A percentile compares a stretch with the other conserved stretches of the same genome.
Evolutionary conservation across 2,888 invertebrate genomes (phyloP).

Genomic region (Chalcosyrphus nemorum): DNA sequence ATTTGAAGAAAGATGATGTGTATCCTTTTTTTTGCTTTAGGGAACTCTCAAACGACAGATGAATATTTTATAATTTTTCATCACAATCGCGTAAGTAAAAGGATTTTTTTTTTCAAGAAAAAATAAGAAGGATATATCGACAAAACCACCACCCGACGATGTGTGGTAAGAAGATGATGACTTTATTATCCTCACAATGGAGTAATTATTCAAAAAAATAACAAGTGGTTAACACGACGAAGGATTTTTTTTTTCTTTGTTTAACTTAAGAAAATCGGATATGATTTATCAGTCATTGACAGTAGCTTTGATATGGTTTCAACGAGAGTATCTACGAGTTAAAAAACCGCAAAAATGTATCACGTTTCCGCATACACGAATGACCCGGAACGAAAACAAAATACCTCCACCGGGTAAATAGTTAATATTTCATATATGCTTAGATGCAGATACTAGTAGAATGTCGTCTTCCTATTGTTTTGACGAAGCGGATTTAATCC

Average conservation of each 20-base stretch:
- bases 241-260: conserved; percentile 26
- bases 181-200: conserved; percentile 46
- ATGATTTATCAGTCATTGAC: conserved; percentile 2
- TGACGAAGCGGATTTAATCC: conserved; percentile 52
- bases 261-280: not conserved
- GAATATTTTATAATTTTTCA: conserved; percentile 32
- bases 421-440: conserved; percentile 43
- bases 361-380: conserved; percentile 8
- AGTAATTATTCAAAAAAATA: conserved; percentile 37
- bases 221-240: not conserved
- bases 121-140: not conserved
- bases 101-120: not conserved
- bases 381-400: conserved; percentile 41
- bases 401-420: not conserved
- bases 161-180: conserved; percentile 19
- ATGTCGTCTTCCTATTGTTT: not conserved
- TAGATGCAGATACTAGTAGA: conserved; percentile 2
- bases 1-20: not conserved
- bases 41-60: conserved; percentile 17
- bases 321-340: not conserved
- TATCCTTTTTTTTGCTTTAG: conserved; percentile 2
- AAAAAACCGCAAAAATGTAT: conserved; percentile 20
- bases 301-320: conserved; percentile 52
- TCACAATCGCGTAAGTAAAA: conserved; percentile 4
- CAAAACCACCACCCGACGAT: not conserved